phyloP scores from a whole-genome alignment of 2,888 invertebrate genomes.

The Trilocha varians region DNA sequence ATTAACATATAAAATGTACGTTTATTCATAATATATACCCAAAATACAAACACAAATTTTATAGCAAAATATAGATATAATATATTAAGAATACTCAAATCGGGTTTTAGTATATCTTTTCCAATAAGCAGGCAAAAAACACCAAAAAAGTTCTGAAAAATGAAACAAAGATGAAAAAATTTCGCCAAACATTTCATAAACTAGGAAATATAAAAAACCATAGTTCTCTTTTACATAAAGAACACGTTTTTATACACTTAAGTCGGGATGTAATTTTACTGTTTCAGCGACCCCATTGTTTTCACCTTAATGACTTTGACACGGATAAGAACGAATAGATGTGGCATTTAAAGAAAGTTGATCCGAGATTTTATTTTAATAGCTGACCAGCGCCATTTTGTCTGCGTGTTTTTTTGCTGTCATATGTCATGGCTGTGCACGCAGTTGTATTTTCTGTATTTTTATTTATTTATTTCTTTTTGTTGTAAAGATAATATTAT shows the following conservation, averaged over 20 bases:
- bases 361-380: too few relatives aligned
- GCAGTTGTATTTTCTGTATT: too few relatives aligned
- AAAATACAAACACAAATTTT: too few relatives aligned
- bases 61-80: too few relatives aligned
- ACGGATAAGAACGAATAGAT: slow-evolving; percentile 9
- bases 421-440: too few relatives aligned
- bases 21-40: too few relatives aligned
- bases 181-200: background rate
- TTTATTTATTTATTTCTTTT: too few relatives aligned
- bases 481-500: too few relatives aligned
- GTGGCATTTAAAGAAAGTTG: background rate
- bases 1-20: too few relatives aligned
- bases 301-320: slow-evolving; percentile 22
- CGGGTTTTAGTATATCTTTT: slow-evolving; percentile 25
- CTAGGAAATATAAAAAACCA: background rate
- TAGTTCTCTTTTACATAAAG: slow-evolving; percentile 1
- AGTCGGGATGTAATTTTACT: slow-evolving; percentile 19
- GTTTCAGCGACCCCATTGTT: slow-evolving; percentile 20
- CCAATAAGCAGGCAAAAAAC: slow-evolving; percentile 4
- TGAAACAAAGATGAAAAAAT: background rate
- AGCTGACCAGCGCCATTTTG: too few relatives aligned
- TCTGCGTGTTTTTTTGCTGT: too few relatives aligned
- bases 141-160: too few relatives aligned
- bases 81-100: slow-evolving; percentile 28
- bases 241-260: slow-evolving; percentile 5